Evolutionary conservation across 2,113 vertebrate genomes (phyloP).

Genomic region (Forbesichthys agassizii): DNA sequence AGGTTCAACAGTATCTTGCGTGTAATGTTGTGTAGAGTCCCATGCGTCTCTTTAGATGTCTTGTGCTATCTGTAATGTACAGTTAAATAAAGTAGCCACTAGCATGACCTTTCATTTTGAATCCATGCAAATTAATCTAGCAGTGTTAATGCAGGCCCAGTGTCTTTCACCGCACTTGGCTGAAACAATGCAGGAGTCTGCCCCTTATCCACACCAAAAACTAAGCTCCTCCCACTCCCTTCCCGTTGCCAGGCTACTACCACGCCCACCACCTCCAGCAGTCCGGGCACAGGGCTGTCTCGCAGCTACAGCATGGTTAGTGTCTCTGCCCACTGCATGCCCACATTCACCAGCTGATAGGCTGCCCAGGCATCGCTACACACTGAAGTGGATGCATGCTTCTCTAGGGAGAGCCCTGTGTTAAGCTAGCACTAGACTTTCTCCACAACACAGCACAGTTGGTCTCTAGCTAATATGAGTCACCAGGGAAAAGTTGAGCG

Average conservation of each 20-base stretch:
- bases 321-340: slow-evolving; percentile 58
- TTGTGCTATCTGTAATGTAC: background rate
- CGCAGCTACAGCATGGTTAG: slow-evolving; percentile 89
- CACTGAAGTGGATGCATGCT: background rate
- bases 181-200: slow-evolving; percentile 24
- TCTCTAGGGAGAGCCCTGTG: slow-evolving; percentile 6
- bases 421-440: background rate
- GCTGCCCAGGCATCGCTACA: slow-evolving; percentile 20
- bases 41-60: background rate
- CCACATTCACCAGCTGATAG: slow-evolving; percentile 24
- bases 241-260: slow-evolving; percentile 61
- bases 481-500: background rate
- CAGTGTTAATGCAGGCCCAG: background rate
- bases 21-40: background rate
- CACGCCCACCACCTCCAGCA: slow-evolving; percentile 65
- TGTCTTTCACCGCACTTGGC: background rate
- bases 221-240: slow-evolving; percentile 34
- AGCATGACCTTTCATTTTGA: slow-evolving; percentile 14
- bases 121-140: slow-evolving; percentile 27
- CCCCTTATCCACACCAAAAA: slow-evolving; percentile 18
- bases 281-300: slow-evolving; percentile 75
- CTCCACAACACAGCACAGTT: too few relatives aligned
- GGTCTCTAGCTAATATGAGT: too few relatives aligned
- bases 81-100: background rate
- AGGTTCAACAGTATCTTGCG: background rate